Evolutionary conservation across 2,888 invertebrate species (phyloP), one percentile per base, ranked within the genome.

Genomic region (Trichacis sp.): DNA sequence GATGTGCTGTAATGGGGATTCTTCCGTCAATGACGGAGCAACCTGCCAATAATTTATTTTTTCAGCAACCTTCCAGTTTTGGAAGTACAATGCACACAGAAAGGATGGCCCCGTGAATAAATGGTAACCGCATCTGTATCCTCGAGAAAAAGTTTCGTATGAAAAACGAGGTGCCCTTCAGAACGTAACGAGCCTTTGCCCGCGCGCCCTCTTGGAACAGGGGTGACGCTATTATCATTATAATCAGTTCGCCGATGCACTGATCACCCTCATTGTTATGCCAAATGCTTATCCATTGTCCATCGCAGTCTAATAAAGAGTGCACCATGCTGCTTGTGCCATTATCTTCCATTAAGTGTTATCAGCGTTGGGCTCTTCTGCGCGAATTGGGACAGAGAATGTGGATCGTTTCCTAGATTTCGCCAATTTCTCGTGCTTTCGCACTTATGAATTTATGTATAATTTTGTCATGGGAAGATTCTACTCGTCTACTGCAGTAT

Each of bases 261-360:
- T 81, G 81, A 82, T 81, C 81, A 80, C 77, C 74, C 64, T 77
- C 73, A 83, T 83, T 83, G 83, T 83, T 73, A 64, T 73, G 71
- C 83, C 83, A 83, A 83, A 83, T 83, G 83, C 79, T 77, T 61
- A 68, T 69, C 68, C 61, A 56, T 68, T 62, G 52, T 55, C 43
- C 54, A 61, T 51, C 49, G 61, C 38, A 9, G 30, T 58, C 53
- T 49, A 49, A 33, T 30, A 30, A 42, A 63, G 49, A 51, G 46
- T 19, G 42, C 46, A 68, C 67, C 57, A 65, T 58, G 55, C 50
- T 42, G 20, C n/a, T 33, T 8, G 20, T 38, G 36, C 51, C 33
- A 58, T 38, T 51, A 58, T 19, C 43, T 43, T 19, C 43, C 43
- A 43, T 19, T 19, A 43, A 19, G 43, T 19, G 18, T 3, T 18